A percentile compares a stretch with the other conserved stretches of the same genome.
Conservation (phyloP, 2,888 invertebrate species). For the Thelaira solivaga region DNA sequence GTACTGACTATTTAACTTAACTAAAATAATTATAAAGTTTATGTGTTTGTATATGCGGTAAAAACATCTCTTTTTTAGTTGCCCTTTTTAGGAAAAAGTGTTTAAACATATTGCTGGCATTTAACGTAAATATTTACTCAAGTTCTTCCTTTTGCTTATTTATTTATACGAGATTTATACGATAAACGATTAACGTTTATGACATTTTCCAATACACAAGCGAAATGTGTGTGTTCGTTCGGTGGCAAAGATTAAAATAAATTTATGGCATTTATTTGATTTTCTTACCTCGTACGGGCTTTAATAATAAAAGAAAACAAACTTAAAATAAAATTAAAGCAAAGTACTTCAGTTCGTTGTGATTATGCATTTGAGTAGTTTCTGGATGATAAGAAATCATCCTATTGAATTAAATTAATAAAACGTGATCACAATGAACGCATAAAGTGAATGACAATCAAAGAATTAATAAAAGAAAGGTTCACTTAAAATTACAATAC, state of each 20-base stretch:
- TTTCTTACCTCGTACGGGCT: constrained; percentile 17
- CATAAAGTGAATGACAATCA: not conserved
- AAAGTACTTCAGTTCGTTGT: constrained; percentile 24
- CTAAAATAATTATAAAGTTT: too few species aligned
- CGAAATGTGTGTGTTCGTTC: constrained; percentile 12
- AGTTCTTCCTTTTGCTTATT: constrained; percentile 25
- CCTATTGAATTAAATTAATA: constrained; percentile 46
- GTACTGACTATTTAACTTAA: too few species aligned
- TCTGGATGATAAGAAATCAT: constrained; percentile 25
- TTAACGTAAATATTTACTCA: constrained; percentile 48
- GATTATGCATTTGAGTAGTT: constrained; percentile 24
- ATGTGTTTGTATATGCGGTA: too few species aligned
- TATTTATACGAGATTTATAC: constrained; percentile 59
- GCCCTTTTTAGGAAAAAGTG: not conserved
- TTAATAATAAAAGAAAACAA: not conserved
- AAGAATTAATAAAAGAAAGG: not conserved
- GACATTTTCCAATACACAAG: constrained; percentile 28
- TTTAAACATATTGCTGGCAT: not conserved
- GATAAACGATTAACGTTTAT: constrained; percentile 57
- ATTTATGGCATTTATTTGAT: constrained; percentile 44
- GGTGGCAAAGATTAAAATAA: constrained; percentile 51
- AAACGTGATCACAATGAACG: constrained; percentile 34
- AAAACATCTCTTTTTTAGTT: not conserved
- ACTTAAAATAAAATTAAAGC: constrained; percentile 18
- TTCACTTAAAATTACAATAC: too few species aligned